These are phyloP conservation scores for Rhizoglyphus robini DNA, from an alignment of 1,140 invertebrate genomes.

Conservation along the genomic window DNA sequence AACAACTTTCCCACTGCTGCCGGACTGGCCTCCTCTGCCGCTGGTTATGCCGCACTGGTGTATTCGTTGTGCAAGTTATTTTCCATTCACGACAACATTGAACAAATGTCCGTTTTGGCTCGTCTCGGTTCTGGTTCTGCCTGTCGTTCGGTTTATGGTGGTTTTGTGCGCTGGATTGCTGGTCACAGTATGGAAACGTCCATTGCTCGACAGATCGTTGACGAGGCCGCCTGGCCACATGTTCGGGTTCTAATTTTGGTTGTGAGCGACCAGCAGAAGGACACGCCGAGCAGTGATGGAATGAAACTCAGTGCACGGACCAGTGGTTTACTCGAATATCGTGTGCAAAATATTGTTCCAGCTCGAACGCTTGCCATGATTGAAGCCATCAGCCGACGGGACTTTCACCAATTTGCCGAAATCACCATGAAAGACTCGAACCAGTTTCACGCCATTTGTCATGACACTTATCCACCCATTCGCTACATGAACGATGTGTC, in stretches of 20 bases:
- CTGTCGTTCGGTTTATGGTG: conserved; percentile 83
- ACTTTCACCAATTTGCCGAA: conserved; percentile 78
- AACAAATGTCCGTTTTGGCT: conserved; percentile 50
- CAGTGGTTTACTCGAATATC: conserved; percentile 61
- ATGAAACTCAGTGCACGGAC: conserved; percentile 73
- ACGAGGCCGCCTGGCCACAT: conserved; percentile 71
- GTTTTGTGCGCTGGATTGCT: conserved; percentile 80
- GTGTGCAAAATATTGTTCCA: conserved; percentile 57
- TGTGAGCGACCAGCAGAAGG: conserved; percentile 69
- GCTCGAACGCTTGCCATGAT: conserved; percentile 51
- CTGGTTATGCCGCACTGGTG: conserved; percentile 82
- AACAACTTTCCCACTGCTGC: conserved; percentile 99
- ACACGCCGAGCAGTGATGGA: conserved; percentile 68
- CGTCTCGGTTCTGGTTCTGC: conserved; percentile 82
- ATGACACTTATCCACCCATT: conserved; percentile 87
- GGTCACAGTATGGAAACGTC: conserved; percentile 67
- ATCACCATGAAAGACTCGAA: conserved; percentile 96
- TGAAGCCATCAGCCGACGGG: conserved; percentile 55
- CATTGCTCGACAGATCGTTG: conserved; percentile 51
- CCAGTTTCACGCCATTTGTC: conserved; percentile 84
- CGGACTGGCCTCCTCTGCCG: conserved; percentile 91
- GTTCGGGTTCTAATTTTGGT: conserved; percentile 79
- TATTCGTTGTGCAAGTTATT: conserved; percentile 60
- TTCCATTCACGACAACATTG: conserved; percentile 47
- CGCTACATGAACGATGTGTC: conserved; percentile 82